These are phyloP conservation scores for Rhagium mordax DNA, from an alignment of 2,888 invertebrate genomes.

Conservation along the genomic window DNA sequence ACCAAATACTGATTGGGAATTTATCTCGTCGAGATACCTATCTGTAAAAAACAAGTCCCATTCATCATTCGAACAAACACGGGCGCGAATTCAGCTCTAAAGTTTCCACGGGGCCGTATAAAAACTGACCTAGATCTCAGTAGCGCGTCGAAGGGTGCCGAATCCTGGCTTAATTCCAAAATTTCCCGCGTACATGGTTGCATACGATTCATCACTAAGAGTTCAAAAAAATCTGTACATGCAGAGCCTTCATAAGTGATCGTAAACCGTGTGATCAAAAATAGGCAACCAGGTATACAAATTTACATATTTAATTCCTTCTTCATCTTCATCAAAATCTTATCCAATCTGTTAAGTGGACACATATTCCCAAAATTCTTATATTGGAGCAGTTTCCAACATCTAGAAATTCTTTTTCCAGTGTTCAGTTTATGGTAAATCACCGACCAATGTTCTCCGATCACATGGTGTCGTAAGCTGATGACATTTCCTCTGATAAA, in stretches of 20 bases:
- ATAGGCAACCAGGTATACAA: too few relatives aligned
- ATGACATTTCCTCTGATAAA: slow-evolving; percentile 9
- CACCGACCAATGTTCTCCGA: neutral
- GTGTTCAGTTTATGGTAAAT: neutral
- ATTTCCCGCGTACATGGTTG: too few relatives aligned
- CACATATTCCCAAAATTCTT: neutral
- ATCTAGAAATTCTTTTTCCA: neutral
- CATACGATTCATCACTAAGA: too few relatives aligned
- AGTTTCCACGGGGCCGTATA: slow-evolving; percentile 24
- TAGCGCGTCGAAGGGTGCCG: neutral
- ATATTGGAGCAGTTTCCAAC: neutral
- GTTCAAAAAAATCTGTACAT: too few relatives aligned
- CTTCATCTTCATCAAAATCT: neutral
- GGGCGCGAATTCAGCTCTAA: slow-evolving; percentile 27
- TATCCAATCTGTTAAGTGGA: neutral
- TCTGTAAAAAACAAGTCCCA: slow-evolving; percentile 27
- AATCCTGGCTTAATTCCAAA: neutral
- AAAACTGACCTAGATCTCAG: slow-evolving; percentile 35
- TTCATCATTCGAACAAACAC: slow-evolving; percentile 33
- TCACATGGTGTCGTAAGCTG: slow-evolving; percentile 3
- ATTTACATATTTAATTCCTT: too few relatives aligned
- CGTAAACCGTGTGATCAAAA: too few relatives aligned
- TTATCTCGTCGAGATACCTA: slow-evolving; percentile 34
- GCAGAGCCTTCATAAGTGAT: too few relatives aligned
- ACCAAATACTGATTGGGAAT: slow-evolving; percentile 36